phyloP scores from a whole-genome alignment of 2,113 vertebrate genomes.

The Ailurus styani region DNA sequence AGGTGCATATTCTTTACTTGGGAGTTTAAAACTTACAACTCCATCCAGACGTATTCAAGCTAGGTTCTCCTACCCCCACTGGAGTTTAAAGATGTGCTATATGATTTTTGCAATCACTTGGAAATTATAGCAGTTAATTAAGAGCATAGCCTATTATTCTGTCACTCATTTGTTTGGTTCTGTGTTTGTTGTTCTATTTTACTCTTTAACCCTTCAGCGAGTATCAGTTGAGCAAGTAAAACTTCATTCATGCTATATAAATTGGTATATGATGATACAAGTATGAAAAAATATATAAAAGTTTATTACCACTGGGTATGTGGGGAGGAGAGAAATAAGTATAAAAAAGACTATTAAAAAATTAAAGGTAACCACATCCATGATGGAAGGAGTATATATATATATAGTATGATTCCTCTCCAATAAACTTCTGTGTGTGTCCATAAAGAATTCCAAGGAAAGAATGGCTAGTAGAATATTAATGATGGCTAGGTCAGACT shows the following conservation, averaged over 20 bases:
- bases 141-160: background rate
- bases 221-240: constrained; percentile 4
- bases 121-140: background rate
- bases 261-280: background rate
- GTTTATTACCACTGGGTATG: background rate
- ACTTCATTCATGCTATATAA: background rate
- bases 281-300: background rate
- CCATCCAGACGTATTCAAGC: background rate
- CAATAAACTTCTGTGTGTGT: background rate
- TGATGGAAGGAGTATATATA: background rate
- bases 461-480: background rate
- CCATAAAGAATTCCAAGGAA: background rate
- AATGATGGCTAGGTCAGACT: background rate
- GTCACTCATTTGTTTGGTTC: background rate
- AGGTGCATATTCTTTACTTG: background rate
- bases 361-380: background rate
- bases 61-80: background rate
- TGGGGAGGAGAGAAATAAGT: background rate
- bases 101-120: background rate
- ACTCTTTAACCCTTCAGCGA: constrained; percentile 9
- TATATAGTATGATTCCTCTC: background rate
- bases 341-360: background rate
- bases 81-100: background rate
- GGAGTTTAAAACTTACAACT: background rate
- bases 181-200: background rate